Base-by-base conservation (phyloP, 2,888 invertebrate genomes). In the Cenopis cana region DNA sequence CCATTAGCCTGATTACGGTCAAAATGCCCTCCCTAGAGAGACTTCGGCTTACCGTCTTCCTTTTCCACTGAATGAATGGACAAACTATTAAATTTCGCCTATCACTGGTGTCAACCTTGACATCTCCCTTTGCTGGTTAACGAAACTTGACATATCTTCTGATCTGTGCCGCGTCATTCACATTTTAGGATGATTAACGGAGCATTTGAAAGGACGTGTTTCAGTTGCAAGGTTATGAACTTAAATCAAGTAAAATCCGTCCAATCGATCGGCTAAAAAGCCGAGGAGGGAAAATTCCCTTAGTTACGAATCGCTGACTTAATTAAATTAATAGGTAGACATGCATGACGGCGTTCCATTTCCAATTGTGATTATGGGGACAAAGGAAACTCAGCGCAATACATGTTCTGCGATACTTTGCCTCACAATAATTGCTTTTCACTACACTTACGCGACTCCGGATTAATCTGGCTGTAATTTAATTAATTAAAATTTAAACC, bases 1-100 rank as follows among this genome's bases (percentile, higher is more conserved):
- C 89, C 90, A 91, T 91, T 91, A 91, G 89, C 83, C 85, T 91
- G 91, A 91, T 91, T 91, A 91, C 91, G 90, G 90, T 89, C 90
- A 87, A 88, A 89, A 89, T 85, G 86, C 81, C 85, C 86, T 81
- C 82, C 85, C 86, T 82, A 81, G 83, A 85, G 88, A 83, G 81
- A 79, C 79, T 82, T 85, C 81, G 86, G 86, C 81, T 79, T 80
- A 80, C 81, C 80, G 80, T 80, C 85, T 82, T 81, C 83, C 80
- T 83, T 81, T 59, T 81, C 80, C 79, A 80, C 78, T 74, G 77
- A 79, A 81, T 80, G 77, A 80, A 79, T 81, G 54, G 67, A 73
- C 68, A 69, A 76, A 81, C 79, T 82, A 82, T 81, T 79, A 80
- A 79, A 80, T 79, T 77, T 76, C 71, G 76, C 76, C 76, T 77